phyloP scores from a whole-genome alignment of 2,113 vertebrate genomes.

The Toxotes chatareus region DNA sequence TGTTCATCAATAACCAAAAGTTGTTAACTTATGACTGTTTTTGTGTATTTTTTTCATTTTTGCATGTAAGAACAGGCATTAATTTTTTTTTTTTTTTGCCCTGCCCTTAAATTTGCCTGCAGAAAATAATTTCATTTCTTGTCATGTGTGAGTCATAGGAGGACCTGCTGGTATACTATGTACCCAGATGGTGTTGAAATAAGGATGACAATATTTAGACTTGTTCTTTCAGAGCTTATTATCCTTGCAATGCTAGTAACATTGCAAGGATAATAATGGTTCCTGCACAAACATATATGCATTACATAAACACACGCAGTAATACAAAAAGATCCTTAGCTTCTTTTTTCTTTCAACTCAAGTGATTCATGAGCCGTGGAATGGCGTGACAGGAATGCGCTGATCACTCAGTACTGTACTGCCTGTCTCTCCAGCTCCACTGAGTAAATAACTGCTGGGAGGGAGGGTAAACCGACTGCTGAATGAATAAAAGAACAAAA shows the following conservation, averaged over 20 bases:
- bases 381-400: constrained; percentile 76
- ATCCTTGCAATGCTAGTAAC: background rate
- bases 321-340: constrained; percentile 50
- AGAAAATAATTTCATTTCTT: constrained; percentile 1
- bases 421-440: constrained; percentile 55
- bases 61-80: background rate
- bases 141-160: constrained; percentile 1
- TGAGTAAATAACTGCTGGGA: constrained; percentile 61
- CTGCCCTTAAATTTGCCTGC: background rate
- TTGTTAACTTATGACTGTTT: background rate
- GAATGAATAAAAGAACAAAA: constrained; percentile 62
- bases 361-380: constrained; percentile 68
- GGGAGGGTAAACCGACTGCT: constrained; percentile 30
- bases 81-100: background rate
- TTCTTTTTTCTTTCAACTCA: constrained; percentile 56
- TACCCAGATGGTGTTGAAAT: constrained; percentile 14
- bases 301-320: constrained; percentile 32
- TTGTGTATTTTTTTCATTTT: background rate
- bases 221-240: constrained; percentile 28
- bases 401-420: constrained; percentile 63
- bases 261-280: constrained; percentile 23
- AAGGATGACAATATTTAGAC: constrained; percentile 25
- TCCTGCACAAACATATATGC: constrained; percentile 30
- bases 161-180: background rate
- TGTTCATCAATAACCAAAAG: background rate